Evolutionary conservation across 1,140 invertebrate genomes (phyloP).

Genomic region (Druon quercuslanigerum): DNA sequence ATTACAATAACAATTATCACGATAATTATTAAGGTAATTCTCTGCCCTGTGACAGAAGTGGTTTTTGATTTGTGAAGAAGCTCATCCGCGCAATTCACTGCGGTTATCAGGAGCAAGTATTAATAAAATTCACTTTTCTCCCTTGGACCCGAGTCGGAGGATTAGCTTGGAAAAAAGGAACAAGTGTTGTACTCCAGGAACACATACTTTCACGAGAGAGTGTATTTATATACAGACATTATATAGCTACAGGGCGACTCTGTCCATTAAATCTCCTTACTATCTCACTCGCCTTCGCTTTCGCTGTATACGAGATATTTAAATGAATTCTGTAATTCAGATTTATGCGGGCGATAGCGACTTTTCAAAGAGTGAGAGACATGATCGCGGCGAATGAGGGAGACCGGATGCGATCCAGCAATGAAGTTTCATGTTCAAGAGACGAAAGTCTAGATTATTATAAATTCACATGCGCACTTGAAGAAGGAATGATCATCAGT

Average conservation of each 20-base stretch:
- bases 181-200: neutral
- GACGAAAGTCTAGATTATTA: conserved; percentile 9
- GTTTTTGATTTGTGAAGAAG: conserved; percentile 14
- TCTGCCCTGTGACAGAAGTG: neutral
- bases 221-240: neutral
- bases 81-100: conserved; percentile 15
- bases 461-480: too few species aligned
- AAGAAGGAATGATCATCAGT: too few species aligned
- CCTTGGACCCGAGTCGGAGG: neutral
- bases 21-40: neutral
- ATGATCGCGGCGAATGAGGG: neutral
- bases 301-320: conserved; percentile 30
- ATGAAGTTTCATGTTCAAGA: conserved; percentile 10
- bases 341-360: conserved; percentile 29
- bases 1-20: neutral
- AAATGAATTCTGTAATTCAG: conserved; percentile 31
- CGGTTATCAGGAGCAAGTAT: neutral
- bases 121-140: conserved; percentile 21
- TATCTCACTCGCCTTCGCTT: conserved; percentile 60
- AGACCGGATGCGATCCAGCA: conserved; percentile 3
- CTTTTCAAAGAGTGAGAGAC: conserved; percentile 15
- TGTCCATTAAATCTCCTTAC: conserved; percentile 58
- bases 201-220: neutral
- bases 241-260: conserved; percentile 40
- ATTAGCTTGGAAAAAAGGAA: conserved; percentile 12